A percentile compares a stretch with the other conserved stretches of the same genome.
These are phyloP conservation scores for Nycticorax nycticorax DNA, from an alignment of 2,113 vertebrate genomes.

Conservation along the genomic window DNA sequence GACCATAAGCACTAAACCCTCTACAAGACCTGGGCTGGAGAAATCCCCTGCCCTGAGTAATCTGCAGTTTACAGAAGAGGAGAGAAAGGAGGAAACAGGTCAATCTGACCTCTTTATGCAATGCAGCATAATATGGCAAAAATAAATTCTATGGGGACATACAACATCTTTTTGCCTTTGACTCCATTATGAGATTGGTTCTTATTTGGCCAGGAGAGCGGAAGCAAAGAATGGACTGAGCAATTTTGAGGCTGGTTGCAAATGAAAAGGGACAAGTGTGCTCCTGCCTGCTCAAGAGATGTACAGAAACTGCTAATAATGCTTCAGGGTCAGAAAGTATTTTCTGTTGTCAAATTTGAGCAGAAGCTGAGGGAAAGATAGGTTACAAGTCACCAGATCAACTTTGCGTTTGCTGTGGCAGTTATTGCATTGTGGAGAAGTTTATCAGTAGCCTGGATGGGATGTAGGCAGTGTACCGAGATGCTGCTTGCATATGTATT, in stretches of 20 bases:
- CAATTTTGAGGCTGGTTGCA: not conserved
- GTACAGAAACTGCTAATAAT: not conserved
- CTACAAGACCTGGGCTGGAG: not conserved
- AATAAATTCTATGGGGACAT: not conserved
- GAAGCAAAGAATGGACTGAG: not conserved
- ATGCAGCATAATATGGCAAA: not conserved
- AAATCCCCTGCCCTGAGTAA: not conserved
- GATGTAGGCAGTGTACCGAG: not conserved
- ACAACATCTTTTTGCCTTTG: not conserved
- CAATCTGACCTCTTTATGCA: not conserved
- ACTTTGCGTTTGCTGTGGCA: not conserved
- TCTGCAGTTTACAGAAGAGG: not conserved
- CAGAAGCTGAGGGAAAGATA: not conserved
- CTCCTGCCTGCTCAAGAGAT: not conserved
- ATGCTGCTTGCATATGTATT: not conserved
- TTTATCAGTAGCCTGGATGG: not conserved
- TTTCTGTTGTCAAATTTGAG: not conserved
- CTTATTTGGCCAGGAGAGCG: not conserved
- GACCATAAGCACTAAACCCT: not conserved
- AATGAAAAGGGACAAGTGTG: not conserved
- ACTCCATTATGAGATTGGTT: not conserved
- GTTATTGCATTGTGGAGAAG: not conserved
- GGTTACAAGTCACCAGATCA: not conserved
- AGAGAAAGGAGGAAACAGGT: not conserved
- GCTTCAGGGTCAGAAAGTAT: not conserved